Evolutionary conservation across 64 coral and sea anemone genomes (phyloP).

Genomic region (Porites australiensis): DNA sequence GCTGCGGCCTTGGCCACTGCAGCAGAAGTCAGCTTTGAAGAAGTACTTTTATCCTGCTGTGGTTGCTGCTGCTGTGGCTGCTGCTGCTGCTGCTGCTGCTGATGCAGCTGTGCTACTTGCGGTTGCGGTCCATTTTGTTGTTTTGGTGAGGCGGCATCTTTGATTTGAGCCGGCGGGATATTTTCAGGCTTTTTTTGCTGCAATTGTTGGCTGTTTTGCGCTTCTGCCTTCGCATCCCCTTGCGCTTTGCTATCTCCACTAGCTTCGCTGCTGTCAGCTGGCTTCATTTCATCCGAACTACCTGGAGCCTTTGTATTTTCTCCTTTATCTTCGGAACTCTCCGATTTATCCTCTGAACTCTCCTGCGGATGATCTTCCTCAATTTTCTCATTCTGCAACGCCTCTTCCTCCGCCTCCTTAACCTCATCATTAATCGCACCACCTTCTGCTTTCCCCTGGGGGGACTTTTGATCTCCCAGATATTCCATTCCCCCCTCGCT

Average conservation of each 20-base stretch:
- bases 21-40: background rate
- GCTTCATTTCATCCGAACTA: background rate
- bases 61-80: background rate
- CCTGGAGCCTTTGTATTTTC: background rate
- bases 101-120: background rate
- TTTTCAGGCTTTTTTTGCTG: background rate
- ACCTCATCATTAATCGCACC: background rate
- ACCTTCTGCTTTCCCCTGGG: background rate
- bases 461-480: background rate
- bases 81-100: slow-evolving; percentile 9
- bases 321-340: background rate
- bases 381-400: background rate
- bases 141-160: background rate
- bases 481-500: background rate
- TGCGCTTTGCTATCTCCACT: background rate
- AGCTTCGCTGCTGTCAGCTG: background rate
- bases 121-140: background rate
- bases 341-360: background rate
- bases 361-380: background rate
- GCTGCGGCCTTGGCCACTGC: slow-evolving; percentile 14
- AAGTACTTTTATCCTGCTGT: background rate
- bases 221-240: background rate
- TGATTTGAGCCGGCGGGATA: background rate
- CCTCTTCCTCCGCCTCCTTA: background rate
- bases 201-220: background rate